Evolutionary conservation across 35 echinoderm and acorn worm genomes (phyloP), one percentile per base, ranked within the genome.

Genomic region (Holothuria glaberrima): DNA sequence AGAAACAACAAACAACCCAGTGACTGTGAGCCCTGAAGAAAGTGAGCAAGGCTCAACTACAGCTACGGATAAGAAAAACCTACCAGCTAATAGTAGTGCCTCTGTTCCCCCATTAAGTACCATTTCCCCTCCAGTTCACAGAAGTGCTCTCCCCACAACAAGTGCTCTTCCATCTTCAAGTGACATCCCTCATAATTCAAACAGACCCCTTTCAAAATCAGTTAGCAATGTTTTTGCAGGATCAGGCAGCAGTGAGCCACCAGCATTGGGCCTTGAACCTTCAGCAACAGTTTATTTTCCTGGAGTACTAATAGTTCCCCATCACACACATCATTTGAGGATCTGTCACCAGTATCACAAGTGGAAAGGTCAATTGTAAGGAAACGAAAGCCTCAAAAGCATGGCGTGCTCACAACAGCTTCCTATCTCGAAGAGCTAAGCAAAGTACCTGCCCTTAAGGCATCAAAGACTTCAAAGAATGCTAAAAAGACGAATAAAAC

Each of bases 221-320:
- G 36, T 41, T 41, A 41, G 2, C 36, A 41, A 41, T 7, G 7
- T 4, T 41, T 41, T 7, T 41, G 7, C 2, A 4, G 3, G 1
- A 64, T 64, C 60, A 64, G 12, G 60, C 60, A 64, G 60, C 60
- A 64, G 60, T 64, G 60, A 64, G 4, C 60, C 60, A 64, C 60
- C 60, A 64, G 2, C 26, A 12, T 64, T 12, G 60, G 19, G 2
- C 60, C 2, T 64, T 64, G 60, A 2, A 64, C 3, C 60, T 4
- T 12, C 60, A 64, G 60, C 60, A 4, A 4, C 60, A 64, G 26
- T 64, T 27, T 64, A 12, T 14, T 2, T 64, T 12, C 7, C 60
- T 27, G 36, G 2, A 64, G 60, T 27, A 64, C 19, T 5, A 4
- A 64, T 64, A 14, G 19, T 64, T 22, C 60, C 60, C 60, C 60